Conservation (phyloP, 2,797 vertebrate genomes). For the Paedocypris micromegethes region DNA sequence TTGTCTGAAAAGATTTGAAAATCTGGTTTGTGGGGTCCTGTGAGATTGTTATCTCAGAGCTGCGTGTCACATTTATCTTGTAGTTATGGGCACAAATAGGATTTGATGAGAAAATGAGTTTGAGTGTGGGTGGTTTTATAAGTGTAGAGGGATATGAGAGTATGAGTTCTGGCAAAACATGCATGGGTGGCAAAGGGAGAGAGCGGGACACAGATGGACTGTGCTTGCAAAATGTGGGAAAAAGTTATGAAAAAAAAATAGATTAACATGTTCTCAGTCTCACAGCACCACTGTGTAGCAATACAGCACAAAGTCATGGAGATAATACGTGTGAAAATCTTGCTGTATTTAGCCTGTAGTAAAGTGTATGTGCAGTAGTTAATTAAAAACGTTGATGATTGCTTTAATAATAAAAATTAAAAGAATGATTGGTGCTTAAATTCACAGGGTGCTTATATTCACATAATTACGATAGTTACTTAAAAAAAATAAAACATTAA, state of each 20-base stretch:
- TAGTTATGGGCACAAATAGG: slow-evolving; percentile 24
- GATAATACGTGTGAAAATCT: not conserved
- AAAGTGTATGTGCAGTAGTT: too few relatives aligned
- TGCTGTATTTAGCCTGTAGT: too few relatives aligned
- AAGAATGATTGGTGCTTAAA: too few relatives aligned
- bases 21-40: not conserved
- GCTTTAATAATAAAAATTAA: too few relatives aligned
- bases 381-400: too few relatives aligned
- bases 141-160: slow-evolving; percentile 37
- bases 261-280: slow-evolving; percentile 29
- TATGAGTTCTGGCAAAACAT: slow-evolving; percentile 45
- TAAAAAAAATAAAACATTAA: too few relatives aligned
- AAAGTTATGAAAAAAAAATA: slow-evolving; percentile 40
- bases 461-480: too few relatives aligned
- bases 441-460: too few relatives aligned
- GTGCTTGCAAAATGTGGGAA: slow-evolving; percentile 44
- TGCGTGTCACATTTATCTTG: slow-evolving; percentile 15
- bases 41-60: slow-evolving; percentile 22
- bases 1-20: not conserved
- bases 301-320: slow-evolving; percentile 3
- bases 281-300: slow-evolving; percentile 33
- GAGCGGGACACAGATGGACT: slow-evolving; percentile 49
- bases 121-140: slow-evolving; percentile 46
- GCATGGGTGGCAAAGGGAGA: slow-evolving; percentile 45
- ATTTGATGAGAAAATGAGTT: slow-evolving; percentile 41